These are phyloP conservation scores for Peribatodes rhomboidaria DNA, from an alignment of 2,888 invertebrate genomes.

Conservation along the genomic window DNA sequence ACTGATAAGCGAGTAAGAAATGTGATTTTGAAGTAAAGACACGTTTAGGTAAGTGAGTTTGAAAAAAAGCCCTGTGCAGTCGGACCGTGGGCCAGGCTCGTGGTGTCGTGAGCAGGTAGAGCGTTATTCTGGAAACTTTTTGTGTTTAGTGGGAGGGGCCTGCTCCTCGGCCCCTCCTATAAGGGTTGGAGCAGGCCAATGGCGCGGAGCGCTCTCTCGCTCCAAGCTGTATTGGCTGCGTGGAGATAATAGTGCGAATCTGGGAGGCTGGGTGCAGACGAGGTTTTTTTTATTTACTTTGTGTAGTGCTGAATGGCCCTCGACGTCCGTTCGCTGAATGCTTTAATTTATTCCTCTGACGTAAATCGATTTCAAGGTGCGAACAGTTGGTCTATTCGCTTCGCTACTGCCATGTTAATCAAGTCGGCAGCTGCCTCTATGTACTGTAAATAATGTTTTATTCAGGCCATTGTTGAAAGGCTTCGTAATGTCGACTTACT, in stretches of 20 bases:
- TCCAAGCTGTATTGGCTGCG: constrained; percentile 73
- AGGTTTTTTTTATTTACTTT: constrained; percentile 76
- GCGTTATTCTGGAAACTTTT: constrained; percentile 67
- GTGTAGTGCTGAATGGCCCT: constrained; percentile 70
- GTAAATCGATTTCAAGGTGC: constrained; percentile 80
- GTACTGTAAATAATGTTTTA: constrained; percentile 39
- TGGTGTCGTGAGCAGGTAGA: constrained; percentile 68
- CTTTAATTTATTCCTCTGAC: constrained; percentile 76
- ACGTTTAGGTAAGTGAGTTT: constrained; percentile 55
- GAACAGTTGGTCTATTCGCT: constrained; percentile 63
- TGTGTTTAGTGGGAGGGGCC: constrained; percentile 80
- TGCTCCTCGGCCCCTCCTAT: constrained; percentile 49
- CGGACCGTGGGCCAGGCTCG: constrained; percentile 65
- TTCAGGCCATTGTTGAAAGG: background rate
- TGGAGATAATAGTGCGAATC: constrained; percentile 84
- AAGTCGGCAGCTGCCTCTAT: constrained; percentile 51
- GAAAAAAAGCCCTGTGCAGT: constrained; percentile 61
- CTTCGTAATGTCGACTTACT: too few species aligned
- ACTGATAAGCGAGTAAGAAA: constrained; percentile 68
- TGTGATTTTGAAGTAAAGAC: constrained; percentile 66
- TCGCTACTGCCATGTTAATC: constrained; percentile 47
- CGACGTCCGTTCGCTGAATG: constrained; percentile 68
- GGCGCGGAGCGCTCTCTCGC: constrained; percentile 44
- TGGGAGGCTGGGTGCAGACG: constrained; percentile 80
- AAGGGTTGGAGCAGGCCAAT: constrained; percentile 68